Evolutionary conservation across 2,113 vertebrate species (phyloP), one percentile per base, ranked within the genome.

Genomic region (Psittacara wagleri): DNA sequence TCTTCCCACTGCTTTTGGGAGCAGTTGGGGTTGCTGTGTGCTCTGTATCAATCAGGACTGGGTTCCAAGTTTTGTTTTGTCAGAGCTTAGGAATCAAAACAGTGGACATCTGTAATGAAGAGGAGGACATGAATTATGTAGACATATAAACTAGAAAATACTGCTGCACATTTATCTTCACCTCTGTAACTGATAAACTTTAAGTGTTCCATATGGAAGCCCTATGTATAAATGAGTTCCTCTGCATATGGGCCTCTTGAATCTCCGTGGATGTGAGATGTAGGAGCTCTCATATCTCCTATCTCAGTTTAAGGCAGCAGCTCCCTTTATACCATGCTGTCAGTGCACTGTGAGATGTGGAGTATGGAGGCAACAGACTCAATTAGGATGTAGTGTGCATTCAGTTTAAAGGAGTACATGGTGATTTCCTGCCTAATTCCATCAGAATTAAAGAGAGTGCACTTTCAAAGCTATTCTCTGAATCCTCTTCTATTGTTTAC

Each of bases 91-190:
- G 79, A 85, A 83, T 66, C n/a, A 75, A 80, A 94, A 70, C 43
- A 82, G 17, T 28, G 76, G 44, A 52, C 52, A 82, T 83, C 54
- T 88, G 46, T 93, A 88, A 88, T 44, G 52, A 96, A 35, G 61
- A 84, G 77, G 76, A 94, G 76, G 43, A 57, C 83, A 23, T 88
- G 13, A 76, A 82, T 91, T 90, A 54, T 66, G 66, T 79, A 80
- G 46, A 64, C 48, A 90, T 82, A 82, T 85, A 92, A 89, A 84
- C 39, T 48, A 75, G 11, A 15, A 41, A 72, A 88, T 94, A 90
- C 80, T 82, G 48, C n/a, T 69, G 57, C 49, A 73, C 48, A 44
- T 93, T 94, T 64, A 83, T 95, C 80, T 91, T 93, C 76, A 73
- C 19, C 44, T 93, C 44, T 88, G 46, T 55, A 81, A 94, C 10